These are phyloP conservation scores for Todiramphus saurophagus DNA, from an alignment of 2,113 vertebrate genomes.

Conservation along the genomic window DNA sequence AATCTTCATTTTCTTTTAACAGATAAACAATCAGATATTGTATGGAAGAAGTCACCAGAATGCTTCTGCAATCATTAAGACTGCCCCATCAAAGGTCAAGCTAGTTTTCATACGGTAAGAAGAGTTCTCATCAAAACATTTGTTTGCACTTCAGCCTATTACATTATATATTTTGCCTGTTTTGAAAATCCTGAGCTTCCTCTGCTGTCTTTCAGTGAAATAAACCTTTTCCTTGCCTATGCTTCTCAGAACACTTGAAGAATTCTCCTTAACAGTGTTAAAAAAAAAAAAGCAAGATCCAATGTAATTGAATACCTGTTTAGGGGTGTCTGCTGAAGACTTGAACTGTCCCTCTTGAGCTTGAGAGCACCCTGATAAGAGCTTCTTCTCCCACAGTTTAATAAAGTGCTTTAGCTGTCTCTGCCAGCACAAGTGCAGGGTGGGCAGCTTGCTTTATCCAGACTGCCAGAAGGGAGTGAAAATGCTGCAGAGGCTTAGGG, in stretches of 20 bases:
- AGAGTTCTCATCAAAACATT: background rate
- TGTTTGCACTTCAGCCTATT: background rate
- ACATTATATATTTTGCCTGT: background rate
- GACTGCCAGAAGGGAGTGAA: background rate
- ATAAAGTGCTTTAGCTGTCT: background rate
- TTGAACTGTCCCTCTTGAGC: background rate
- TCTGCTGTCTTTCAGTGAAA: background rate
- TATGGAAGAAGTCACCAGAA: conserved; percentile 98
- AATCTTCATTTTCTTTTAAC: background rate
- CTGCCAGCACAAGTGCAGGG: background rate
- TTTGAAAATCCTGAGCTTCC: background rate
- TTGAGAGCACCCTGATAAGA: background rate
- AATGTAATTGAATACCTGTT: background rate
- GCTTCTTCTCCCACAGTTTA: background rate
- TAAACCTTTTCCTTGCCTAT: background rate
- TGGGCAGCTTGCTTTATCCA: background rate
- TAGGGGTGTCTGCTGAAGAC: background rate
- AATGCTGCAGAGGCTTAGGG: background rate
- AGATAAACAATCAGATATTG: conserved; percentile 94
- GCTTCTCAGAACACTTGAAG: background rate
- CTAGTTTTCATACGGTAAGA: conserved; percentile 93
- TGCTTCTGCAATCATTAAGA: conserved; percentile 96
- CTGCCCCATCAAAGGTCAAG: conserved; percentile 86
- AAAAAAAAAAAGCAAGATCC: background rate
- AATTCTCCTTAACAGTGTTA: background rate